Percentiles rank a stretch among this genome's conserved stretches.
Evolutionary conservation across 2,888 invertebrate genomes (phyloP).

Genomic region (Tinea pellionella): DNA sequence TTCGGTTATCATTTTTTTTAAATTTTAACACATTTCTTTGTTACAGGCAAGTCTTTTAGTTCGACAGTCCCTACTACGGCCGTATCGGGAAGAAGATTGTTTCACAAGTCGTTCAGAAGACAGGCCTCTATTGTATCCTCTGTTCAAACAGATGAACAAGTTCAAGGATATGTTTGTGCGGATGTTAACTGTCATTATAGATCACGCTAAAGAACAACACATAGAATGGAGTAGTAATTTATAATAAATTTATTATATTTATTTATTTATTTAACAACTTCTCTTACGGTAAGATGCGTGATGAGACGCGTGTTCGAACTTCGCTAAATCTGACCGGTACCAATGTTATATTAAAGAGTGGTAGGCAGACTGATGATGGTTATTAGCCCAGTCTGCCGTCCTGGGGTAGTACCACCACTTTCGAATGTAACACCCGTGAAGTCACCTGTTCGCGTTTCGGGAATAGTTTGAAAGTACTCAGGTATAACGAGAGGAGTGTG

Average conservation of each 20-base stretch:
- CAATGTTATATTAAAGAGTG: too few species aligned
- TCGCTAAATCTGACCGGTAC: too few species aligned
- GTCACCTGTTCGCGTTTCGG: too few species aligned
- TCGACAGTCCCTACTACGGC: constrained; percentile 36
- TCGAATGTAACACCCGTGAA: too few species aligned
- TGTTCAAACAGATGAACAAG: constrained; percentile 37
- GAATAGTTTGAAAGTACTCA: too few species aligned
- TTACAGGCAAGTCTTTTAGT: constrained; percentile 45
- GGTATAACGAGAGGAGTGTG: too few species aligned
- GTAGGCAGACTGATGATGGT: too few species aligned
- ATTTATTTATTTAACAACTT: background rate
- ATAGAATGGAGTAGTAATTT: background rate
- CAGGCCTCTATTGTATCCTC: constrained; percentile 41
- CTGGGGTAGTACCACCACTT: too few species aligned
- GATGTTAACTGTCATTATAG: constrained; percentile 32
- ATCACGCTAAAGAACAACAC: constrained; percentile 25
- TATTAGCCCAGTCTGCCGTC: too few species aligned
- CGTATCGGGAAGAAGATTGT: constrained; percentile 31
- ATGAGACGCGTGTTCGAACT: too few species aligned
- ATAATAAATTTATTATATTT: background rate
- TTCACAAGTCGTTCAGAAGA: constrained; percentile 46
- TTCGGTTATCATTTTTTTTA: too few species aligned
- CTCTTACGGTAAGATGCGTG: too few species aligned
- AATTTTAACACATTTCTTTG: background rate
- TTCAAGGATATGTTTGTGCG: constrained; percentile 42